Base-by-base conservation (phyloP, 2,888 invertebrate genomes). In the Agonopterix heracliana region DNA sequence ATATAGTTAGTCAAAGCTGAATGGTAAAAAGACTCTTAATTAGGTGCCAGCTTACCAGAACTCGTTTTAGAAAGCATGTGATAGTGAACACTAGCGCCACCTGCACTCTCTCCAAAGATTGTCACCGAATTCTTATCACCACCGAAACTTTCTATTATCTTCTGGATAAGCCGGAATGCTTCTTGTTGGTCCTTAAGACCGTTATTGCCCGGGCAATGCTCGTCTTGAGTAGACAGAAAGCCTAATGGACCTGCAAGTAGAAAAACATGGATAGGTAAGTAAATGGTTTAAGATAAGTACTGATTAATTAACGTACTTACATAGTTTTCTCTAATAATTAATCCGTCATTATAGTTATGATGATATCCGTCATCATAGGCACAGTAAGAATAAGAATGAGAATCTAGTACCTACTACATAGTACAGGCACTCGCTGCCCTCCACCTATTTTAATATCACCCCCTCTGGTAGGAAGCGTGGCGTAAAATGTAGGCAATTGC, bases 81-180 rank as follows among this genome's bases (percentile, higher is more conserved):
- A 53, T 90, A 93, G 41, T 93, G 92, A 1, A 90, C 92, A 59
- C 92, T 92, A 1, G 91, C 92, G 0, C 92, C 93, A 3, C 93
- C 93, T 0, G 93, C 93, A 62, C 93, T 93, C 62, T 93, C 92
- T 0, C 93, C 93, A 55, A 93, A 93, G 47, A 93, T 81, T 0
- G 93, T 93, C 0, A 93, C 92, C 7, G 90, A 89, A 17, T 89
- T 71, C 1, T 90, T 90, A 71, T 93, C 89, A 0, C 93, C 93
- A 0, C 92, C 92, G 52, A 93, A 93, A 14, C 81, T 74, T 41
- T 77, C 85, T 26, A 93, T 92, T 52, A 90, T 90, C 50, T 89
- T 86, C 52, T 91, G 90, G 10, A 93, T 87, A 83, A 93, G 93
- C 50, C 91, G 81, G 0, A 93, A 74, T 0, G 92, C 90, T 51